Conservation (phyloP, 2,113 vertebrate species). For the Danionella cerebrum region DNA sequence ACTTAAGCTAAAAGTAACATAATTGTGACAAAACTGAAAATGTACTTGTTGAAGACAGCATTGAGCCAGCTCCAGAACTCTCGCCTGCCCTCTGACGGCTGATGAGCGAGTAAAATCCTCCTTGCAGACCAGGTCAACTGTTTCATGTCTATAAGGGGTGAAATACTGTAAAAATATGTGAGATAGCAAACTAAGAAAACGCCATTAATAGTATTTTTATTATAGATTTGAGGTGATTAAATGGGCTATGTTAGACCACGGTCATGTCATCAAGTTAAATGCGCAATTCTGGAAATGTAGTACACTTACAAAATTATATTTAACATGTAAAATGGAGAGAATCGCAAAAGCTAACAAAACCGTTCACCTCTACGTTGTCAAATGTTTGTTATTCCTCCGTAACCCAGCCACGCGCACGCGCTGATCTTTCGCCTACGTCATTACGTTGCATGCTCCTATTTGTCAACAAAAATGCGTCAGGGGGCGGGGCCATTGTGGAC, state of each 20-base stretch:
- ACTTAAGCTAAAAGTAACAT: neutral
- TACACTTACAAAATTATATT: too few relatives aligned
- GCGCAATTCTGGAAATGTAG: too few relatives aligned
- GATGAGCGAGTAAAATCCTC: slow-evolving; percentile 25
- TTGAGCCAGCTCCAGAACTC: slow-evolving; percentile 94
- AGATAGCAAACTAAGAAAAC: neutral
- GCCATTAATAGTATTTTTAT: too few relatives aligned
- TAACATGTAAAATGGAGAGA: too few relatives aligned
- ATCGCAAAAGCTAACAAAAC: neutral
- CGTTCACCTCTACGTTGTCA: neutral
- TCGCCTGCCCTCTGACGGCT: slow-evolving; percentile 48
- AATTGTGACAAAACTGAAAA: neutral
- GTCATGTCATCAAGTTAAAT: too few relatives aligned
- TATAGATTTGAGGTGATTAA: too few relatives aligned
- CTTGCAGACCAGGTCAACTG: slow-evolving; percentile 49
- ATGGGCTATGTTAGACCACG: too few relatives aligned
- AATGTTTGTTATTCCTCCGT: neutral
- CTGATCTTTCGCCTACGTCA: slow-evolving; percentile 32
- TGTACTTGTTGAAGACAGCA: slow-evolving; percentile 92
- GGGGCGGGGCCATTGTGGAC: neutral
- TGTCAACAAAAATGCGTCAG: slow-evolving; percentile 23
- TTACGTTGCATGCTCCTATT: slow-evolving; percentile 36
- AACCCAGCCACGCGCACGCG: slow-evolving; percentile 16
- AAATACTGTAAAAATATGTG: neutral
- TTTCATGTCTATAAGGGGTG: slow-evolving; percentile 50